Evolutionary conservation across 92 coral and sea anemone species (phyloP).

Genomic region (Epizoanthus rinbou): DNA sequence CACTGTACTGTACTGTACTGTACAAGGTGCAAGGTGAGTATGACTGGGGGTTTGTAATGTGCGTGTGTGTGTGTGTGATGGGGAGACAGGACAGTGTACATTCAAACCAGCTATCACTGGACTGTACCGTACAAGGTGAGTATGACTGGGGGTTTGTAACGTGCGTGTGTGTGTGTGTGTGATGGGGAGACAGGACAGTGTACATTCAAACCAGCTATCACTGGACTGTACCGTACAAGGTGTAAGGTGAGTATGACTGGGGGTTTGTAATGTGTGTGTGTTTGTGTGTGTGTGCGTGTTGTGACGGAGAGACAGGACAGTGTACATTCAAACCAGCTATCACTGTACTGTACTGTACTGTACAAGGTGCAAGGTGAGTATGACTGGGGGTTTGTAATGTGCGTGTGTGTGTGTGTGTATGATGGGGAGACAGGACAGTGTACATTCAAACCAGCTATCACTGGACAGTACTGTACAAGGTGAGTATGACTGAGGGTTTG

Average conservation of each 20-base stretch:
- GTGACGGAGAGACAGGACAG: conserved; percentile 36
- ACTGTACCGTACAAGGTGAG: conserved; percentile 53
- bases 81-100: too few relatives aligned
- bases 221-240: conserved; percentile 44
- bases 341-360: conserved; percentile 20
- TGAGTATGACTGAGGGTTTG: conserved; percentile 13
- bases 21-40: too few relatives aligned
- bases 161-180: too few relatives aligned
- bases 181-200: conserved; percentile 55
- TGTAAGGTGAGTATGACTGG: conserved; percentile 40
- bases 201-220: conserved; percentile 61
- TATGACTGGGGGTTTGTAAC: too few relatives aligned
- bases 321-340: conserved; percentile 71
- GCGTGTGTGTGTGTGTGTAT: conserved; percentile 54
- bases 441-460: conserved; percentile 69
- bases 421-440: conserved; percentile 79
- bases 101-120: too few relatives aligned
- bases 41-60: too few relatives aligned
- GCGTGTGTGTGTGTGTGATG: too few relatives aligned
- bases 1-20: background rate
- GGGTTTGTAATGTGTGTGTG: background rate
- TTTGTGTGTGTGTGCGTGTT: conserved; percentile 38
- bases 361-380: conserved; percentile 55
- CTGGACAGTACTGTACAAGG: conserved; percentile 68
- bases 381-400: background rate